These are phyloP conservation scores for Lucifuga dentata DNA, from an alignment of 2,113 vertebrate species.

Conservation along the genomic window DNA sequence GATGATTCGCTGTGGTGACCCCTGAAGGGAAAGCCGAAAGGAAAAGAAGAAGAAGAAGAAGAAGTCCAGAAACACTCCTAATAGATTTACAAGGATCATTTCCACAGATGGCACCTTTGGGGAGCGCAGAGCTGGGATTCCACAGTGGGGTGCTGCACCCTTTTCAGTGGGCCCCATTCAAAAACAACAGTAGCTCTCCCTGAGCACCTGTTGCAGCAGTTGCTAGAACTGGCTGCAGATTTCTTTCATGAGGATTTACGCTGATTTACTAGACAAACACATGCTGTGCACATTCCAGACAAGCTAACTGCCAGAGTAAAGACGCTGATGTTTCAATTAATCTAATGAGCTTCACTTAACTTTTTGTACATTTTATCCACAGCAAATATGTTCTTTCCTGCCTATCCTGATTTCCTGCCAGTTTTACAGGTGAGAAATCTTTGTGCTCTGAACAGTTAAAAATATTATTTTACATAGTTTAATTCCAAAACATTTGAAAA, in stretches of 20 bases:
- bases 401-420: too few relatives aligned
- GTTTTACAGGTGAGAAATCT: not conserved
- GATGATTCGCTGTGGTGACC: too few relatives aligned
- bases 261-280: slow-evolving; percentile 15
- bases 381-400: too few relatives aligned
- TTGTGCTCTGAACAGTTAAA: not conserved
- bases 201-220: slow-evolving; percentile 75
- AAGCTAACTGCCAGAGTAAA: slow-evolving; percentile 4
- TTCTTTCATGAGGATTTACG: slow-evolving; percentile 34
- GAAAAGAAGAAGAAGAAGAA: too few relatives aligned
- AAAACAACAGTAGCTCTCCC: slow-evolving; percentile 60
- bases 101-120: slow-evolving; percentile 55
- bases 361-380: not conserved
- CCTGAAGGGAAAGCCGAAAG: too few relatives aligned
- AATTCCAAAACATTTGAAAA: not conserved
- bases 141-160: slow-evolving; percentile 50
- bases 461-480: not conserved
- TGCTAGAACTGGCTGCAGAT: slow-evolving; percentile 54
- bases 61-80: slow-evolving; percentile 52
- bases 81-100: slow-evolving; percentile 77
- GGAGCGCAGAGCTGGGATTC: slow-evolving; percentile 65
- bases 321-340: not conserved
- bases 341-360: not conserved
- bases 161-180: slow-evolving; percentile 59
- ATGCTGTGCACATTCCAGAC: not conserved